These are phyloP conservation scores for Platynereis dumerilii DNA, from an alignment of 2,888 invertebrate species.

Conservation along the genomic window DNA sequence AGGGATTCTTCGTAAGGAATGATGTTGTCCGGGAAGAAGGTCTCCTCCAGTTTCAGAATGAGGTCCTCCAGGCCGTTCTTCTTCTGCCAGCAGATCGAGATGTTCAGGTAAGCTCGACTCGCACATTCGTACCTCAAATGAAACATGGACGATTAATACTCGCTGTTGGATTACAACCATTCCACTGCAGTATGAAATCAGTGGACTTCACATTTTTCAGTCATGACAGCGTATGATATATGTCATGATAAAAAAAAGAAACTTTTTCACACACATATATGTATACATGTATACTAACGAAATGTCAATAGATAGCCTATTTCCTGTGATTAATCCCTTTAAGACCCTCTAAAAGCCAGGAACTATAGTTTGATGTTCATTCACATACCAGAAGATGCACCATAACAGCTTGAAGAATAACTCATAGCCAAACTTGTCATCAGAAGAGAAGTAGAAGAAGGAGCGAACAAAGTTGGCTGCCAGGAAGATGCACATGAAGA, in stretches of 20 bases:
- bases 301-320: too few species aligned
- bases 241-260: too few species aligned
- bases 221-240: too few species aligned
- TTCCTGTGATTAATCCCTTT: too few species aligned
- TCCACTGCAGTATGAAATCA: too few species aligned
- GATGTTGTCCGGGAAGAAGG: conserved; percentile 18
- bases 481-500: neutral
- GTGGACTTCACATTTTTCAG: too few species aligned
- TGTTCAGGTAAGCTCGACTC: neutral
- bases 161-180: too few species aligned
- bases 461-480: neutral
- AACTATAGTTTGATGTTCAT: too few species aligned
- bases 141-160: too few species aligned
- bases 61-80: conserved; percentile 3
- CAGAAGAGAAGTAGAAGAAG: neutral
- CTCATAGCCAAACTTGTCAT: conserved; percentile 3
- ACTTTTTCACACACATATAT: too few species aligned
- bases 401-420: conserved; percentile 5
- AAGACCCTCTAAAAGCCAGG: too few species aligned
- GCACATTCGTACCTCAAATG: conserved; percentile 2
- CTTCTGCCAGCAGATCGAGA: neutral
- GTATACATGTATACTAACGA: too few species aligned
- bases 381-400: conserved; percentile 2
- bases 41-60: conserved; percentile 1
- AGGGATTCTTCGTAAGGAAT: conserved; percentile 21